Conservation (phyloP, 2,888 invertebrate genomes). For the Leptogaster cylindrica region DNA sequence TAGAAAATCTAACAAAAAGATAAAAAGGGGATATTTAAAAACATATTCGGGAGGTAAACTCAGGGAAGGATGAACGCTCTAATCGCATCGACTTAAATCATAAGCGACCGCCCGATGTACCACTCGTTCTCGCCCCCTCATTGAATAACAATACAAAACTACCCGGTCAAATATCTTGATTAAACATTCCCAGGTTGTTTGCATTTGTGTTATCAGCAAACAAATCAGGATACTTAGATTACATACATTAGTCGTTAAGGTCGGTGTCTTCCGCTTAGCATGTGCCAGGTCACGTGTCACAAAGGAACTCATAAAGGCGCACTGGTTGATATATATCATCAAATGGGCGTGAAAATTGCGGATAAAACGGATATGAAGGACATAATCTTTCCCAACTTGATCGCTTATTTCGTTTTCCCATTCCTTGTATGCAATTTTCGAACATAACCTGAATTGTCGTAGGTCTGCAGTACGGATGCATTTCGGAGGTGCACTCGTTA, state of each 20-base stretch:
- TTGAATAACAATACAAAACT: neutral
- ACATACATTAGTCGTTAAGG: conserved; percentile 36
- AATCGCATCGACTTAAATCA: too few relatives aligned
- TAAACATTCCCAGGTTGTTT: conserved; percentile 23
- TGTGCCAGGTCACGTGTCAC: conserved; percentile 51
- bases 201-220: conserved; percentile 32
- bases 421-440: neutral
- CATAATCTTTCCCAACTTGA: conserved; percentile 13
- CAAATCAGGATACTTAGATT: conserved; percentile 28
- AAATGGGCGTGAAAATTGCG: conserved; percentile 61
- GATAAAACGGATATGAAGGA: conserved; percentile 49
- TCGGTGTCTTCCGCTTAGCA: conserved; percentile 54
- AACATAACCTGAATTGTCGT: neutral
- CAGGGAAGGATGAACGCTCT: too few relatives aligned
- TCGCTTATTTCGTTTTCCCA: conserved; percentile 41
- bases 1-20: too few relatives aligned
- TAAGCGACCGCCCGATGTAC: too few relatives aligned
- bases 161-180: neutral
- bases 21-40: too few relatives aligned
- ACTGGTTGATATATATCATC: conserved; percentile 54
- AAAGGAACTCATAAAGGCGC: conserved; percentile 54
- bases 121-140: neutral
- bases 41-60: too few relatives aligned
- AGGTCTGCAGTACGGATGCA: neutral
- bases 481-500: neutral